Evolutionary conservation across 2,888 invertebrate genomes (phyloP), one percentile per base, ranked within the genome.

Genomic region (Hemistola chrysoprasaria): DNA sequence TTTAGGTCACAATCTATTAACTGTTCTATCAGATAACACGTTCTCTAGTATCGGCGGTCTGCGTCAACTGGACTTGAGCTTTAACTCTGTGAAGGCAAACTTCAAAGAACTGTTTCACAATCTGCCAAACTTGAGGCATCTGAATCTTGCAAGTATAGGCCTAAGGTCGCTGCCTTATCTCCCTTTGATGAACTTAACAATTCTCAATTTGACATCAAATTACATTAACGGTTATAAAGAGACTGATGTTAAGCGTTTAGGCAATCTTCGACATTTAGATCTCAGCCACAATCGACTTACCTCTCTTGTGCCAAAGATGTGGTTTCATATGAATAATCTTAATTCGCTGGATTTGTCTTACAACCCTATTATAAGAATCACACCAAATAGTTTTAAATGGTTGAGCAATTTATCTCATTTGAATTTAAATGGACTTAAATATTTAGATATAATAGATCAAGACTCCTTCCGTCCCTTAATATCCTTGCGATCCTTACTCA

Each of bases 81-180:
- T 91, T 55, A 97, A 97, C 83, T 92, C 92, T 22, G 86, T 97
- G 48, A 93, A 95, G 59, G 95, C 96, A 47, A 95, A 95, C 85
- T 93, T 95, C 71, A 95, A 95, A 68, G 96, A 97, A 79, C 90
- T 97, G 33, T 95, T 97, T 71, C 94, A 96, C 71, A 95, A 96
- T 78, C 92, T 96, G 33, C 95, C 95, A 37, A 93, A 94, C 66
- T 90, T 97, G 51, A 92, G 95, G 71, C 91, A 93, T 68, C 90
- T 97, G 56, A 94, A 92, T 68, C 89, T 97, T 63, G 93, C 94
- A 37, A 92, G 92, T 71, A 93, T 95, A 76, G 95, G 95, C 50
- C 91, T 97, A 62, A 93, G 91, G 63, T 91, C 92, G 35, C 90
- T 95, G 63, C 97, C 97, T 41, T 91, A 93, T 57, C 88, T 95